Evolutionary conservation across 1,140 invertebrate species (phyloP).

Genomic region (Penaeus japonicus): DNA sequence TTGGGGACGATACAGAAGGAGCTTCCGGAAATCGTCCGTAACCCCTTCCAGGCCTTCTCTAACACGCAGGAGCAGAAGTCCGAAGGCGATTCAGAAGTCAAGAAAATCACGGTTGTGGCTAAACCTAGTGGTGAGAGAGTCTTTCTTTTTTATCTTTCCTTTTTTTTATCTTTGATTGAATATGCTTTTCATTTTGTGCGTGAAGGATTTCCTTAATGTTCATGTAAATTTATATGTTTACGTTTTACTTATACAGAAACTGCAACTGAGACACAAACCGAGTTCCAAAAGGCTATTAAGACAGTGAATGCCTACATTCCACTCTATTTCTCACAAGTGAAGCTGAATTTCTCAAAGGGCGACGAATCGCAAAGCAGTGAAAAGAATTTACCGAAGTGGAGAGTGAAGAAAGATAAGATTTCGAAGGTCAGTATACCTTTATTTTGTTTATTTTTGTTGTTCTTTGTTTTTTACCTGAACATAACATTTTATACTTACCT

Average conservation of each 20-base stretch:
- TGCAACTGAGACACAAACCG: background rate
- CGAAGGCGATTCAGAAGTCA: too few relatives aligned
- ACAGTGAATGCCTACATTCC: slow-evolving; percentile 28
- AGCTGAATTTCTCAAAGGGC: background rate
- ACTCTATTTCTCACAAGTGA: slow-evolving; percentile 22
- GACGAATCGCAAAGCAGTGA: background rate
- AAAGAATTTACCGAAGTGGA: slow-evolving; percentile 16
- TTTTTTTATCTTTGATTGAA: too few relatives aligned
- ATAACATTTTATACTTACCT: background rate
- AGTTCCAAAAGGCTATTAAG: slow-evolving; percentile 17
- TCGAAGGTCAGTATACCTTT: background rate
- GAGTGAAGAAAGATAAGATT: slow-evolving; percentile 19
- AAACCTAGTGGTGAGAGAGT: too few relatives aligned
- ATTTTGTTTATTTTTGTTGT: background rate
- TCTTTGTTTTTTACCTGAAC: background rate
- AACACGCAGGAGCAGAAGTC: too few relatives aligned
- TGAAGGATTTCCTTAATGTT: background rate
- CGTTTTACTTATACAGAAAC: background rate
- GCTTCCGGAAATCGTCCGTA: background rate
- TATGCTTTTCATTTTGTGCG: background rate
- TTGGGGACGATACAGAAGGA: background rate
- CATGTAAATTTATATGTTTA: background rate
- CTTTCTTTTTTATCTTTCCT: too few relatives aligned
- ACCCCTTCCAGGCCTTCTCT: too few relatives aligned
- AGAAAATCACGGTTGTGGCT: too few relatives aligned